A percentile compares a stretch with the other conserved stretches of the same genome.
Evolutionary conservation across 2,888 invertebrate species (phyloP).

Genomic region (Masnerella sp.): DNA sequence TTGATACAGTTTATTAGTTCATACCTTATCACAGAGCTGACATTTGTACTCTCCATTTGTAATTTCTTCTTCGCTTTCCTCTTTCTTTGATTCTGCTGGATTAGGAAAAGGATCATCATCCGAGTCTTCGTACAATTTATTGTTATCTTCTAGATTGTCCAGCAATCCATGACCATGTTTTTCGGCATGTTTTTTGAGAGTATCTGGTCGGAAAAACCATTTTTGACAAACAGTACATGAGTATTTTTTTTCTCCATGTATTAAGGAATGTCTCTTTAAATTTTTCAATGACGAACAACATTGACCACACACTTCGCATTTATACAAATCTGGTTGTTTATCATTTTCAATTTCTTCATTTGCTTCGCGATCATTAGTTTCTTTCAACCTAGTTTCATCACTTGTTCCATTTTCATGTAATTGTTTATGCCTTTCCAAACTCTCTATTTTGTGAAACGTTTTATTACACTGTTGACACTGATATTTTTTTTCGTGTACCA

Average conservation of each 20-base stretch:
- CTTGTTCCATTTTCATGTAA: slow-evolving; percentile 26
- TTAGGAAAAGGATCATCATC: slow-evolving; percentile 70
- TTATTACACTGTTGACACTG: slow-evolving; percentile 72
- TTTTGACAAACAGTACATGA: slow-evolving; percentile 76
- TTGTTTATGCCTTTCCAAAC: slow-evolving; percentile 70
- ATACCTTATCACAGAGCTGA: slow-evolving; percentile 74
- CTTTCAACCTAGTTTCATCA: slow-evolving; percentile 10
- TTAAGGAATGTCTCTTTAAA: slow-evolving; percentile 72
- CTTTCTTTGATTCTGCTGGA: slow-evolving; percentile 58
- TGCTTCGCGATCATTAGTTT: slow-evolving; percentile 55
- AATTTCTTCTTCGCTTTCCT: slow-evolving; percentile 67
- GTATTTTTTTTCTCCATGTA: slow-evolving; percentile 76
- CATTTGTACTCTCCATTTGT: slow-evolving; percentile 73
- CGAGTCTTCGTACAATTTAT: slow-evolving; percentile 74
- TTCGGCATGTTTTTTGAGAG: slow-evolving; percentile 75
- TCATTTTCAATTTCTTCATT: slow-evolving; percentile 63
- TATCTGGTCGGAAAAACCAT: slow-evolving; percentile 75
- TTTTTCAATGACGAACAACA: slow-evolving; percentile 74
- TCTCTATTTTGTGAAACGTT: slow-evolving; percentile 71
- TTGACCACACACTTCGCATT: slow-evolving; percentile 73
- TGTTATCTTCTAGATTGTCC: slow-evolving; percentile 74
- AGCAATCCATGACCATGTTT: slow-evolving; percentile 75
- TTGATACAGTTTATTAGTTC: too few species aligned
- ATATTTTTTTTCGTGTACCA: slow-evolving; percentile 73
- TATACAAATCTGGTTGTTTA: slow-evolving; percentile 72